Conservation (phyloP, 2,797 vertebrate genomes). For the Tokudaia tokunoshimensis region DNA sequence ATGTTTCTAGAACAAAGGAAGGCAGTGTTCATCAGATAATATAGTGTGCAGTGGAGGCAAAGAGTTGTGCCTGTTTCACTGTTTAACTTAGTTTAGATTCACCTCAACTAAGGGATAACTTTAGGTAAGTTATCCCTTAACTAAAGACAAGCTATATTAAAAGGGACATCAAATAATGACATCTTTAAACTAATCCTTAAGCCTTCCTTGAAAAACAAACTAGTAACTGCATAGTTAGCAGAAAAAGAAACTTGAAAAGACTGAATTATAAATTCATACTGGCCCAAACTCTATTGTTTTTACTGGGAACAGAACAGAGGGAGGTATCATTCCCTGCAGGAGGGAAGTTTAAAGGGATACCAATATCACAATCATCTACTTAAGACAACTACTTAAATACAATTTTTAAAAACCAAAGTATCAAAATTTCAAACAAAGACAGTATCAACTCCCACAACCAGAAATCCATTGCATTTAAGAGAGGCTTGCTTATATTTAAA, state of each 20-base stretch:
- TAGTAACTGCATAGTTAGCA: conserved; percentile 31
- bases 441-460: background rate
- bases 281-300: conserved; percentile 11
- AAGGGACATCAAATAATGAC: background rate
- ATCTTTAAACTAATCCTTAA: background rate
- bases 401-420: conserved; percentile 20
- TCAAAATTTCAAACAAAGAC: background rate
- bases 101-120: background rate
- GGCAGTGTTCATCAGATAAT: conserved; percentile 75
- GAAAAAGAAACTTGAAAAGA: background rate
- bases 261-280: conserved; percentile 32
- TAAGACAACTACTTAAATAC: conserved; percentile 23
- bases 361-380: background rate
- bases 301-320: background rate
- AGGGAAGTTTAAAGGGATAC: background rate
- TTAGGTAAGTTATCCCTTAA: background rate
- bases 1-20: conserved; percentile 76
- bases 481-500: conserved; percentile 28
- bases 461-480: background rate
- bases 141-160: conserved; percentile 46
- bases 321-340: background rate
- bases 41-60: background rate
- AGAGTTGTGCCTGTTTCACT: background rate
- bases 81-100: background rate
- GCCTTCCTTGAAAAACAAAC: conserved; percentile 34